phyloP scores from a whole-genome alignment of 1,140 invertebrate species.

The Bombus pyrosoma region DNA sequence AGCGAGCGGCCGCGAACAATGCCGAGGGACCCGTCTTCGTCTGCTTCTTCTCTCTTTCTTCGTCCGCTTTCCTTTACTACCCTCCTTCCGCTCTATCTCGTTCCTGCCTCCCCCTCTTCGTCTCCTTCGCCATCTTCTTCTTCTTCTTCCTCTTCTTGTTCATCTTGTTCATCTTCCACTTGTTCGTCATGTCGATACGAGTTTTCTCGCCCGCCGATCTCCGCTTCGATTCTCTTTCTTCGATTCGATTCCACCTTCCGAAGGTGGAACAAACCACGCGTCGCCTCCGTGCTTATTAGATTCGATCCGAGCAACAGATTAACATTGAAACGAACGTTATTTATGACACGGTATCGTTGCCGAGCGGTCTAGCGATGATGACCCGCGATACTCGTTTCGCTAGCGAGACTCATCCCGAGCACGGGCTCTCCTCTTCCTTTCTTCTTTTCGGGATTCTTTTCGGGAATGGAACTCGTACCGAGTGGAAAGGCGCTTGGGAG shows the following conservation, averaged over 20 bases:
- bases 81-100: background rate
- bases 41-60: slow-evolving; percentile 25
- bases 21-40: slow-evolving; percentile 65
- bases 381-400: slow-evolving; percentile 76
- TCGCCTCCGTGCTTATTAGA: slow-evolving; percentile 80
- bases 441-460: background rate
- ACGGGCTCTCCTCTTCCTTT: background rate
- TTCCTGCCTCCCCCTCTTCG: background rate
- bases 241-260: background rate
- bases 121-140: background rate
- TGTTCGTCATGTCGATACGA: background rate
- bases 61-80: slow-evolving; percentile 12
- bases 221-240: background rate
- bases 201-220: background rate
- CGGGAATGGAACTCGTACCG: background rate
- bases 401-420: background rate
- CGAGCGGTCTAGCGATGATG: slow-evolving; percentile 75
- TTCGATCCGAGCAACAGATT: slow-evolving; percentile 79
- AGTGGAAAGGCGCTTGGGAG: background rate
- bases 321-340: slow-evolving; percentile 82
- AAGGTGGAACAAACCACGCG: slow-evolving; percentile 47
- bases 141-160: background rate
- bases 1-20: slow-evolving; percentile 81
- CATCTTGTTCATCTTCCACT: background rate
- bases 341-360: slow-evolving; percentile 79